These are phyloP conservation scores for Melanotaenia duboulayi DNA, from an alignment of 2,113 vertebrate genomes.

Conservation along the genomic window DNA sequence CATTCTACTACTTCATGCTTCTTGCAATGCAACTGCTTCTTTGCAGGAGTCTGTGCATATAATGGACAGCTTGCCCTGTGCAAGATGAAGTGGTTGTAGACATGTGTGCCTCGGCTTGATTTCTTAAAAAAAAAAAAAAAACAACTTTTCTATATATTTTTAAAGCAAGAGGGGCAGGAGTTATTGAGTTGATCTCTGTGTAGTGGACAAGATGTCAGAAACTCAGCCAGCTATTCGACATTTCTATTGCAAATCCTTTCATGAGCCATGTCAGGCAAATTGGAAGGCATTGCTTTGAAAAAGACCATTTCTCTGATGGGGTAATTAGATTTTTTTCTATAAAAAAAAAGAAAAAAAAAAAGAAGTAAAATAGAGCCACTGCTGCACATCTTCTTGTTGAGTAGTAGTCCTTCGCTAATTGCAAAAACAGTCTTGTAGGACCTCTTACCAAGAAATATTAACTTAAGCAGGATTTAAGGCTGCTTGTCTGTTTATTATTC, in stretches of 20 bases:
- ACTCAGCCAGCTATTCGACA: neutral
- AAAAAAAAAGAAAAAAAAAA: neutral
- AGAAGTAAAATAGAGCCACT: neutral
- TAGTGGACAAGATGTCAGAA: constrained; percentile 30
- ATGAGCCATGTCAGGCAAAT: constrained; percentile 35
- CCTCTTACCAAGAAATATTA: constrained; percentile 6
- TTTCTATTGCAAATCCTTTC: constrained; percentile 34
- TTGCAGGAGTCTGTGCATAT: neutral
- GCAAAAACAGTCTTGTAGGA: constrained; percentile 9
- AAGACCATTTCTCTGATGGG: constrained; percentile 1
- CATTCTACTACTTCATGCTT: neutral
- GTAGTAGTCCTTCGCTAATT: neutral
- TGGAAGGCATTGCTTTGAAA: constrained; percentile 24
- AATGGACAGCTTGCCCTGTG: constrained; percentile 30
- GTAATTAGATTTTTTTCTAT: neutral
- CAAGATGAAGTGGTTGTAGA: constrained; percentile 19
- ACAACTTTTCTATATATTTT: constrained; percentile 24
- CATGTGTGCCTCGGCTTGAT: constrained; percentile 8
- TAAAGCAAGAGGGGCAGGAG: constrained; percentile 39
- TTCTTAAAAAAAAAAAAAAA: constrained; percentile 21
- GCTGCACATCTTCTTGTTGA: neutral
- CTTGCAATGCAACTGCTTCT: constrained; percentile 28
- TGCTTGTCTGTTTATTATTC: neutral
- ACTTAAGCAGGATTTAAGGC: neutral
- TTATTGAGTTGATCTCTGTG: constrained; percentile 1